Percentiles rank a stretch among this genome's conserved stretches.
Conservation (phyloP, 2,113 vertebrate species). For the Symphodus melops region DNA sequence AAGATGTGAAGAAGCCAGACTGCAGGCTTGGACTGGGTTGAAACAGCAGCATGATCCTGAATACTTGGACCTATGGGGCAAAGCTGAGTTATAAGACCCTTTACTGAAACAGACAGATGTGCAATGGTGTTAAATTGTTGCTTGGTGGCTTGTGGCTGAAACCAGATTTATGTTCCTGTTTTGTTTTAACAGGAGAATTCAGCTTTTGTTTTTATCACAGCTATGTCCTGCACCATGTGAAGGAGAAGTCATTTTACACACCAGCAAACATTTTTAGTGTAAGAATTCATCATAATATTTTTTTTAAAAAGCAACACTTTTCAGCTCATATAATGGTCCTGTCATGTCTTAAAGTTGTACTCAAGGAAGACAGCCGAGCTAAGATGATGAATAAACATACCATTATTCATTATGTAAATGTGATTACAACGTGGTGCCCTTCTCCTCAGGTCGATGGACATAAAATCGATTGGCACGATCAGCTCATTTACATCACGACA, state of each 20-base stretch:
- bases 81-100: slow-evolving; percentile 32
- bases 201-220: neutral
- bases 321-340: neutral
- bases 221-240: neutral
- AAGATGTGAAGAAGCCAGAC: neutral
- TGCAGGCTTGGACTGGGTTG: slow-evolving; percentile 8
- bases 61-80: slow-evolving; percentile 3
- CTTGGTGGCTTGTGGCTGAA: neutral
- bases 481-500: slow-evolving; percentile 33
- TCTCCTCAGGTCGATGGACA: slow-evolving; percentile 25
- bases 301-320: neutral
- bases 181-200: neutral
- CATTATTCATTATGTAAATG: slow-evolving; percentile 56
- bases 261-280: neutral
- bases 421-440: slow-evolving; percentile 3
- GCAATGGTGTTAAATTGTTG: slow-evolving; percentile 20
- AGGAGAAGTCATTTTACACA: neutral
- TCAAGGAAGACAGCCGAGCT: neutral
- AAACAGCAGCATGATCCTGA: slow-evolving; percentile 50
- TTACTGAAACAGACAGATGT: slow-evolving; percentile 42
- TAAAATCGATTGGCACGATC: slow-evolving; percentile 35
- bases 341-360: slow-evolving; percentile 2
- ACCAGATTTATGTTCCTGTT: neutral
- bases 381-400: slow-evolving; percentile 19
- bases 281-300: neutral